Evolutionary conservation across 2,113 vertebrate species (phyloP).

Genomic region (Pseudolaguvia tuberculata): DNA sequence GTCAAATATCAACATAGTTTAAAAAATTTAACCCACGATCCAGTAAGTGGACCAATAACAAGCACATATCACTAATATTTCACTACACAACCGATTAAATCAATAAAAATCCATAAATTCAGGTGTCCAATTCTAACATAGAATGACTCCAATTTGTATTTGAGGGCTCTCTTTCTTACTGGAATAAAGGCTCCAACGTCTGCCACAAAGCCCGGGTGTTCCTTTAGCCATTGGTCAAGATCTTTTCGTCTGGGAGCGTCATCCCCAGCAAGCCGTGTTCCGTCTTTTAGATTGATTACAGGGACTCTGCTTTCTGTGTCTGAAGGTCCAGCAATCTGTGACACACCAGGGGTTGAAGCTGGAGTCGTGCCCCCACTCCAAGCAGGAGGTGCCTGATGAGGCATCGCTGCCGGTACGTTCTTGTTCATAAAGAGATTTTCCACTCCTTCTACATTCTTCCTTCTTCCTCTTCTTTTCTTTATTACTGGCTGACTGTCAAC

Average conservation of each 20-base stretch:
- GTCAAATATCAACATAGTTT: too few species aligned
- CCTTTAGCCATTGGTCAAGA: conserved; percentile 88
- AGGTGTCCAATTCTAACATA: background rate
- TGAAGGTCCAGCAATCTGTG: conserved; percentile 64
- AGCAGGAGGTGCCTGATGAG: conserved; percentile 79
- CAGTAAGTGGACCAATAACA: too few species aligned
- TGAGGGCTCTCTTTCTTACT: conserved; percentile 64
- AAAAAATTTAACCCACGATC: too few species aligned
- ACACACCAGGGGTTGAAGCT: conserved; percentile 60
- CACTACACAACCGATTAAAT: too few species aligned
- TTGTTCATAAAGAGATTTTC: conserved; percentile 87
- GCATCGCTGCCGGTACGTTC: conserved; percentile 66
- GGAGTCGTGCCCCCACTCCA: conserved; percentile 71
- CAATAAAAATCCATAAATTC: too few species aligned
- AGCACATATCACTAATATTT: too few species aligned
- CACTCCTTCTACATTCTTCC: conserved; percentile 94
- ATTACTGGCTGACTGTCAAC: conserved; percentile 80
- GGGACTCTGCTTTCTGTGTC: conserved; percentile 87
- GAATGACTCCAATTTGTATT: background rate
- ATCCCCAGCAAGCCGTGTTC: conserved; percentile 91
- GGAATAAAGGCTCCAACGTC: conserved; percentile 93
- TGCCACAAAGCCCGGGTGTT: conserved; percentile 93
- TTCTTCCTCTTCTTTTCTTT: conserved; percentile 88
- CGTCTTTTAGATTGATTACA: conserved; percentile 95
- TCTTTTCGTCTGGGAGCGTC: conserved; percentile 91